These are phyloP conservation scores for Himalopsyche kuldschensis DNA, from an alignment of 2,888 invertebrate species.

Conservation along the genomic window DNA sequence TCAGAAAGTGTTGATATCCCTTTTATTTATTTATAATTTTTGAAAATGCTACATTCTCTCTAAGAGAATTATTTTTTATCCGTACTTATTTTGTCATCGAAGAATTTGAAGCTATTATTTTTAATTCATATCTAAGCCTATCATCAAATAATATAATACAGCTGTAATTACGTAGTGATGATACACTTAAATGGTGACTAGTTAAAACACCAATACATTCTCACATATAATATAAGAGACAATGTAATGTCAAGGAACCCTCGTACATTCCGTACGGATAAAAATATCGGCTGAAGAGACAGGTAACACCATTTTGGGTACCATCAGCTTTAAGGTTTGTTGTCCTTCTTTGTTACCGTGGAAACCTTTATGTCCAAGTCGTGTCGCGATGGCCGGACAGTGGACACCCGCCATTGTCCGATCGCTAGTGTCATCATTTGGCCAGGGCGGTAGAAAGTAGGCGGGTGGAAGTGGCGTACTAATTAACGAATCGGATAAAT, in stretches of 20 bases:
- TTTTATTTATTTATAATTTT: no score
- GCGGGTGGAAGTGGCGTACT: neutral
- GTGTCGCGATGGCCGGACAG: conserved; percentile 31
- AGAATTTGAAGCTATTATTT: no score
- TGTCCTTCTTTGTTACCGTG: conserved; percentile 39
- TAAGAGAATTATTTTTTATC: no score
- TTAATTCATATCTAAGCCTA: no score
- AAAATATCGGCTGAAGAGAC: conserved; percentile 17
- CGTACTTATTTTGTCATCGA: no score
- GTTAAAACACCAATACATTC: no score
- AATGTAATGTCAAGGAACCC: neutral
- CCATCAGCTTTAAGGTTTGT: conserved; percentile 34
- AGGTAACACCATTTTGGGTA: conserved; percentile 23
- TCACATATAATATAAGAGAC: no score
- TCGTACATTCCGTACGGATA: conserved; percentile 27
- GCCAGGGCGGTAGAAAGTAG: neutral
- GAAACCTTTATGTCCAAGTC: conserved; percentile 39
- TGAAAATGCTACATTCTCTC: no score
- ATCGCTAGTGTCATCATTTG: conserved; percentile 38
- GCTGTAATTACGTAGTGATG: no score
- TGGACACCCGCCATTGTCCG: conserved; percentile 20
- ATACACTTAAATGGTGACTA: no score
- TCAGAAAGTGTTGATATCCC: no score
- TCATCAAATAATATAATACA: no score
- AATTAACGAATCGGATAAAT: neutral